Evolutionary conservation across 2,113 vertebrate genomes (phyloP).

Genomic region (Hippopotamus amphibius): DNA sequence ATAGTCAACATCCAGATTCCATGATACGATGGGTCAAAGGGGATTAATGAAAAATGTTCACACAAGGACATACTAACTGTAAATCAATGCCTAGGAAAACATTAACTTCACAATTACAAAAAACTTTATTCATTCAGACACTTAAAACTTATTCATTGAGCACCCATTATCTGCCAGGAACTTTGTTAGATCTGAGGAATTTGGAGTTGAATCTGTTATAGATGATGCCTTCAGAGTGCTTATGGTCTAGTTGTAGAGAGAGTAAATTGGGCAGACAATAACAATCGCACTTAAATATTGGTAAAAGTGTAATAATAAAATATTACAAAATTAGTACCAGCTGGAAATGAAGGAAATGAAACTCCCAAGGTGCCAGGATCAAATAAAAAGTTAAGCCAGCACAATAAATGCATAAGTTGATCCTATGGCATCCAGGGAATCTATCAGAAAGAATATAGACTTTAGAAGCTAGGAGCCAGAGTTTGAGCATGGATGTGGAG

Average conservation of each 20-base stretch:
- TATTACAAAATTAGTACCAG: conserved; percentile 51
- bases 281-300: conserved; percentile 50
- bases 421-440: background rate
- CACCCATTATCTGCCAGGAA: conserved; percentile 17
- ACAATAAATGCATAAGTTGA: conserved; percentile 42
- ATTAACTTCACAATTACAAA: conserved; percentile 49
- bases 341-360: conserved; percentile 62
- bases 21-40: conserved; percentile 38
- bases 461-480: background rate
- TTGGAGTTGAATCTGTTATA: conserved; percentile 59
- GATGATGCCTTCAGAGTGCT: conserved; percentile 51
- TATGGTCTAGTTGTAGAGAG: background rate
- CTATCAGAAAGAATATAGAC: conserved; percentile 22
- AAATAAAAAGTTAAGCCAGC: conserved; percentile 44
- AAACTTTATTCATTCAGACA: conserved; percentile 57
- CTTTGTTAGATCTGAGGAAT: conserved; percentile 44
- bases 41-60: conserved; percentile 53
- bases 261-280: conserved; percentile 57
- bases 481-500: background rate
- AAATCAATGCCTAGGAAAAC: conserved; percentile 62
- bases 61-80: conserved; percentile 49
- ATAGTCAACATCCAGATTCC: background rate
- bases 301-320: conserved; percentile 5
- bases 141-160: conserved; percentile 40
- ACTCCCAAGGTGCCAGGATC: conserved; percentile 49